Evolutionary conservation across 2,797 vertebrate species (phyloP).

Genomic region (Aselliscus stoliczkanus): DNA sequence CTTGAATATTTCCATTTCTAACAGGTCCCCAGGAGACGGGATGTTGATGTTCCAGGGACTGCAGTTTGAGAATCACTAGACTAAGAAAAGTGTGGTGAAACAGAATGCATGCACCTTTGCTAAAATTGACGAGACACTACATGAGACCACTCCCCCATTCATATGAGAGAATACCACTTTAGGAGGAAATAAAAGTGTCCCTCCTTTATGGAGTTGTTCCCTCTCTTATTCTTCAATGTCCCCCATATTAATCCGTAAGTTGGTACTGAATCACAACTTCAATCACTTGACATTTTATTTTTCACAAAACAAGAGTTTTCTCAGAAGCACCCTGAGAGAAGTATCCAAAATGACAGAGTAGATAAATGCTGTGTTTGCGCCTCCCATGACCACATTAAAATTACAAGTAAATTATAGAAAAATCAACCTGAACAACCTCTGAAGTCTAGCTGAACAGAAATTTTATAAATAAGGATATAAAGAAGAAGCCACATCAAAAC

Average conservation of each 20-base stretch:
- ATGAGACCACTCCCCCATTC: background rate
- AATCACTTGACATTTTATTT: background rate
- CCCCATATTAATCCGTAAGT: background rate
- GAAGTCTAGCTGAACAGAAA: too few species aligned
- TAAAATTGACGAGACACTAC: background rate
- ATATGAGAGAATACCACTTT: background rate
- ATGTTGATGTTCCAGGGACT: background rate
- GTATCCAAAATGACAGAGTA: too few species aligned
- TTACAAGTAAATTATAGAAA: too few species aligned
- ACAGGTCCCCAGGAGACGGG: background rate
- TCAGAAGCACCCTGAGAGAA: too few species aligned
- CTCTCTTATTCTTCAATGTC: background rate
- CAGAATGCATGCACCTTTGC: accelerated
- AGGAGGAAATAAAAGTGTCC: background rate
- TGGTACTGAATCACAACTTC: background rate
- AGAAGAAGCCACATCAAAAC: too few species aligned
- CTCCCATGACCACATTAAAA: too few species aligned
- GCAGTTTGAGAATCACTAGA: background rate
- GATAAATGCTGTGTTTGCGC: too few species aligned
- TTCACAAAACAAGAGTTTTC: background rate
- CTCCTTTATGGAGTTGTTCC: background rate
- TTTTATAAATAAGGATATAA: too few species aligned
- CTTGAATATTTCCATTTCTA: background rate
- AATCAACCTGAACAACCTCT: too few species aligned
- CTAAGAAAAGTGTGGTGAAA: background rate